phyloP scores from a whole-genome alignment of 2,888 invertebrate genomes.

The Rhyacophila evoluta region DNA sequence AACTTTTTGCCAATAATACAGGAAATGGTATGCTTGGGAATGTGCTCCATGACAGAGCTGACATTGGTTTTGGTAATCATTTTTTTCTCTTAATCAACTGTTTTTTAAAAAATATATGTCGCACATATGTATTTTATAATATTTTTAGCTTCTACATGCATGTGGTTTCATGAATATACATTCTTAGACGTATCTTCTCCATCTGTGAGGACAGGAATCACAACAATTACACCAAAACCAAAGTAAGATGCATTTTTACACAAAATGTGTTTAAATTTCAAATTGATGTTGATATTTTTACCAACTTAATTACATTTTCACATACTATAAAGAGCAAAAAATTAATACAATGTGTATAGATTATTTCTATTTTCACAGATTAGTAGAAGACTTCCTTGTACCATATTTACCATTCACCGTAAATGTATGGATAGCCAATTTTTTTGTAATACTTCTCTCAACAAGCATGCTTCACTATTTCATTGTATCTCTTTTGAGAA shows the following conservation, averaged over 20 bases:
- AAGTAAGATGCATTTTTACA: not conserved
- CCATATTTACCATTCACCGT: constrained; percentile 36
- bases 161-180: constrained; percentile 41
- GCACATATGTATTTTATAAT: too few species aligned
- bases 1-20: constrained; percentile 35
- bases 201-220: constrained; percentile 37
- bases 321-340: too few species aligned
- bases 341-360: too few species aligned
- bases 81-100: not conserved
- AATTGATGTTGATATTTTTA: too few species aligned
- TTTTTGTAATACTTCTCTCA: not conserved
- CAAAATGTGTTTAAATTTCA: too few species aligned
- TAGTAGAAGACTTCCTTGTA: constrained; percentile 34
- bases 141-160: constrained; percentile 38
- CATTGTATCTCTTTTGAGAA: not conserved
- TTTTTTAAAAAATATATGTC: not conserved
- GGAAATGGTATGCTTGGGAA: constrained; percentile 39
- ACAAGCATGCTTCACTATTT: constrained; percentile 1
- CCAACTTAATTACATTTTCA: too few species aligned
- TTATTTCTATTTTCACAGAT: not conserved
- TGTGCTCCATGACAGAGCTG: constrained; percentile 37
- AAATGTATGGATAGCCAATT: constrained; percentile 29
- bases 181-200: constrained; percentile 37
- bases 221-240: constrained; percentile 34
- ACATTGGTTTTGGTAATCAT: constrained; percentile 35